Conservation (phyloP, 2,113 vertebrate genomes). For the Probosciger aterrimus region DNA sequence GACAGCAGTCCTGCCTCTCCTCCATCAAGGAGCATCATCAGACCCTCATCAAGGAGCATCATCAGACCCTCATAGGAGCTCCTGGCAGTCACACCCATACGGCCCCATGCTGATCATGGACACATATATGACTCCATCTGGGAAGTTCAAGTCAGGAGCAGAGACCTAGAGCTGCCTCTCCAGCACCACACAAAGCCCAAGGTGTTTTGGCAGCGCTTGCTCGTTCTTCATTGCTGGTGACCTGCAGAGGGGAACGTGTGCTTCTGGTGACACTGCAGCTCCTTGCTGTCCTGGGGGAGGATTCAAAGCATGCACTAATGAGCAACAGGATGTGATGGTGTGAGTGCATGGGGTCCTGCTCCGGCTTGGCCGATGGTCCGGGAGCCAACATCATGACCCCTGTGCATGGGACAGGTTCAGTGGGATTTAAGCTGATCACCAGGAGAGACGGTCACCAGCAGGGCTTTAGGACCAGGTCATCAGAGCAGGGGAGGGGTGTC, state of each 20-base stretch:
- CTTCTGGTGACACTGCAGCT: background rate
- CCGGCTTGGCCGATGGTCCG: background rate
- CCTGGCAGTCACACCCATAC: background rate
- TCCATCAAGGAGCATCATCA: background rate
- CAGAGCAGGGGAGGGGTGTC: background rate
- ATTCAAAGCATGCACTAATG: background rate
- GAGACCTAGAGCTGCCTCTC: background rate
- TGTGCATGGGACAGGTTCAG: background rate
- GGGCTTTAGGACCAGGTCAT: background rate
- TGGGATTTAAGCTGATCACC: background rate
- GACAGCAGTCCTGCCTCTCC: background rate
- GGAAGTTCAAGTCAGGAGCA: background rate
- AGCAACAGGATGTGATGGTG: background rate
- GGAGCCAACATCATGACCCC: background rate
- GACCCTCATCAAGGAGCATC: background rate
- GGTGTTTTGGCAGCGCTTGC: rapidly evolving
- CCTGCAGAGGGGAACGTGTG: background rate
- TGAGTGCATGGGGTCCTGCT: rapidly evolving
- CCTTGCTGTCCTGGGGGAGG: background rate
- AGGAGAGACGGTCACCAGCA: background rate
- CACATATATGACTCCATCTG: background rate
- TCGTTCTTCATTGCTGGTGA: background rate
- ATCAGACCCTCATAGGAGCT: background rate
- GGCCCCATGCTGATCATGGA: rapidly evolving
- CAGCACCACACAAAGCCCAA: background rate